Evolutionary conservation across 2,113 vertebrate species (phyloP).

Genomic region (Microcebus lehilahytsara): DNA sequence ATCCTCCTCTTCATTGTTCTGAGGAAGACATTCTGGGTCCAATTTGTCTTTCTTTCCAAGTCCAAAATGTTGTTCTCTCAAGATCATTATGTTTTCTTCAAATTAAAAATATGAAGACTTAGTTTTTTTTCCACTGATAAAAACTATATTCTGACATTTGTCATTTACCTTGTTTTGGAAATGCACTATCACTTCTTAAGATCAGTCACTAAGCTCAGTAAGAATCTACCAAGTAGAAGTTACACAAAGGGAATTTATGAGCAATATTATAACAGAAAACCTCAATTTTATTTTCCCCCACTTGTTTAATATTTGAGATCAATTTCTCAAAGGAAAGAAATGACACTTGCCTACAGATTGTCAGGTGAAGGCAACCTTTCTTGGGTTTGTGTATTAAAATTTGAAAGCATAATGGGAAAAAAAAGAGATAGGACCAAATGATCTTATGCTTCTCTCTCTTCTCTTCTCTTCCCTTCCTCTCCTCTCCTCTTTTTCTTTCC

Average conservation of each 20-base stretch:
- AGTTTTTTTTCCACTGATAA: not conserved
- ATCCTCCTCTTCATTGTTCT: constrained; percentile 11
- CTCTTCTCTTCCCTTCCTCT: not conserved
- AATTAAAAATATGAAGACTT: constrained; percentile 51
- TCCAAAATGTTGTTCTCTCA: constrained; percentile 30
- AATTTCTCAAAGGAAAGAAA: not conserved
- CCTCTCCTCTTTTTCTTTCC: not conserved
- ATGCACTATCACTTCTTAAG: not conserved
- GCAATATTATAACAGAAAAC: not conserved
- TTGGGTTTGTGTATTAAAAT: not conserved
- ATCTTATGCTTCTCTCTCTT: not conserved
- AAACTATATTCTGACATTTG: not conserved
- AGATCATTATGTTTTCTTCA: constrained; percentile 41
- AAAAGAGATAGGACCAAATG: not conserved
- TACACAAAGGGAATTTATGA: not conserved
- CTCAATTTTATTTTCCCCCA: not conserved
- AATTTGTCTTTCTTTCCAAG: constrained; percentile 42
- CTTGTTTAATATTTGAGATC: constrained; percentile 41
- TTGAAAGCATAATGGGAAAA: not conserved
- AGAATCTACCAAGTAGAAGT: not conserved
- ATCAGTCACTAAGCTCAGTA: not conserved
- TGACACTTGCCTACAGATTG: not conserved
- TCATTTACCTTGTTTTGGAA: not conserved
- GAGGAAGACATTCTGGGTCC: not conserved
- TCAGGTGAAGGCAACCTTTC: not conserved